Evolutionary conservation across 2,113 vertebrate species (phyloP), one percentile per base, ranked within the genome.

Genomic region (Steatornis caripensis): DNA sequence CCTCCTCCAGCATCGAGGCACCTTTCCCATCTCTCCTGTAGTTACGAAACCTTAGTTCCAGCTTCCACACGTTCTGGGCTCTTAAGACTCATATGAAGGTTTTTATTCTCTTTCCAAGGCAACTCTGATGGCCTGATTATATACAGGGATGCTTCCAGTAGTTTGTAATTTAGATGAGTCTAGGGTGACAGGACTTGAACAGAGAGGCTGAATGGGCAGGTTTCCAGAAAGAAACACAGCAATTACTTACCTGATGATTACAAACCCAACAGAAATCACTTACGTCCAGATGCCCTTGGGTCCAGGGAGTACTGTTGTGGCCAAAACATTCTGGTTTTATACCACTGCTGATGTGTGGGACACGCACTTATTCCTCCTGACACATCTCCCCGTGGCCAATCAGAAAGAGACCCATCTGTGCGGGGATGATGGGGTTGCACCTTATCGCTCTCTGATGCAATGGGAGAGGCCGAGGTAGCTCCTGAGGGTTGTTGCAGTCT

Each of bases 281-380:
- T 14, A 51, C 7, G 2, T 32, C n/a, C 65, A 39, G 21, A 0
- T 2, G 22, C 2, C 48, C 39, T 71, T 41, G 37, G 8, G 11
- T 19, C 12, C 75, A 64, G 36, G 46, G 61, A 70, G 3, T 27
- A 6, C 5, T 13, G 2, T 37, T 81, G 57, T 30, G 12, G 2
- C 9, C 45, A 18, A 69, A 75, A 12, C 3, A 2, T 12, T 15
- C 19, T 60, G 49, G 16, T 11, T 84, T 93, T 92, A 78, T 93
- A 62, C 15, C 11, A 4, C 5, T 74, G 18, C 58, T 61, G 62
- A 29, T 23, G 2, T 1, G 37, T 11, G 37, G 21, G 41, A 49
- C 37, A 4, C 4, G 7, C 0, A 2, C 23, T 68, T 30, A 9
- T 45, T 89, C 27, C 32, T 58, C 19, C 37, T 54, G 43, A 34